Conservation (phyloP, 2,113 vertebrate genomes). For the Peromyscus maniculatus region DNA sequence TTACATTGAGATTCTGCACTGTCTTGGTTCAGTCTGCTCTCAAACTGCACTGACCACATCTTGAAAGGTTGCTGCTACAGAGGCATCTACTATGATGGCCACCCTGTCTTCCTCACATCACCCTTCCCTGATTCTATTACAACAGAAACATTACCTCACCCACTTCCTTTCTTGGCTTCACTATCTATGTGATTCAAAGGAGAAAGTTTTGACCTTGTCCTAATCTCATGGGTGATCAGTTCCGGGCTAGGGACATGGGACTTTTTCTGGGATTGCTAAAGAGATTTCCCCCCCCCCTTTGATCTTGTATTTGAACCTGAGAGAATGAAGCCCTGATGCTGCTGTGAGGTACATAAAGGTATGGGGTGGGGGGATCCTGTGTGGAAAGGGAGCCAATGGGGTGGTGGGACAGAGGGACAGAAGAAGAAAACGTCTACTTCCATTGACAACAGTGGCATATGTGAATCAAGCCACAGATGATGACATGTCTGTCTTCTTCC, state of each 20-base stretch:
- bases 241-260: neutral
- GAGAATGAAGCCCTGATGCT: rapidly evolving
- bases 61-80: neutral
- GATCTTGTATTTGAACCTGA: neutral
- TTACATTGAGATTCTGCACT: neutral
- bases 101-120: neutral
- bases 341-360: neutral
- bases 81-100: neutral
- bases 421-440: neutral
- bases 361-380: neutral
- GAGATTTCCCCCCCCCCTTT: neutral
- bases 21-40: neutral
- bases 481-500: neutral
- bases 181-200: neutral
- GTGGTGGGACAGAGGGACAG: neutral
- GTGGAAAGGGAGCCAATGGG: neutral
- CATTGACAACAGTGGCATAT: neutral
- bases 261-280: neutral
- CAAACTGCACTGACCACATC: neutral
- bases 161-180: neutral
- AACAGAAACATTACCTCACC: neutral
- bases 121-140: neutral
- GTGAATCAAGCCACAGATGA: neutral
- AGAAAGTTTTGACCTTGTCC: neutral
- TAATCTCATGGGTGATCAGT: neutral